These are phyloP conservation scores for Xyrauchen texanus DNA, from an alignment of 2,113 vertebrate genomes.

Conservation along the genomic window DNA sequence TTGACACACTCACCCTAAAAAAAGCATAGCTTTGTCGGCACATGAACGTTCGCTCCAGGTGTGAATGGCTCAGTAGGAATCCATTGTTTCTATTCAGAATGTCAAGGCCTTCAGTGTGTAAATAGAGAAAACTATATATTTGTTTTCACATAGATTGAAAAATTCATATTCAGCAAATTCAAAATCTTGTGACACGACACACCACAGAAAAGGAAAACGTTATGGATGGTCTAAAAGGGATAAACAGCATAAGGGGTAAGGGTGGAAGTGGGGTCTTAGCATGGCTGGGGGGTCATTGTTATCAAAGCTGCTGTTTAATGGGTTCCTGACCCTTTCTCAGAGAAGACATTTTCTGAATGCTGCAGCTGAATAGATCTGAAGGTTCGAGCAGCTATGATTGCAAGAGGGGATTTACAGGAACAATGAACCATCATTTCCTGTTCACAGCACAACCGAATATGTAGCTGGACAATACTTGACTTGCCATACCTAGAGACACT, in stretches of 20 bases:
- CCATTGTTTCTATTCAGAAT: too few species aligned
- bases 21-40: too few species aligned
- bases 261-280: slow-evolving; percentile 55
- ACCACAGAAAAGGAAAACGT: slow-evolving; percentile 39
- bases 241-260: slow-evolving; percentile 58
- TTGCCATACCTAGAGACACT: background rate
- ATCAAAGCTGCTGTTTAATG: slow-evolving; percentile 58
- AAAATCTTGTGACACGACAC: background rate
- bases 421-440: slow-evolving; percentile 47
- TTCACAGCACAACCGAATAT: background rate
- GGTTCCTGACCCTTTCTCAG: slow-evolving; percentile 57
- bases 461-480: slow-evolving; percentile 15
- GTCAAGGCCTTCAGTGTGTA: too few species aligned
- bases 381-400: slow-evolving; percentile 57
- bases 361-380: slow-evolving; percentile 48
- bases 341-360: slow-evolving; percentile 49
- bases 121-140: too few species aligned
- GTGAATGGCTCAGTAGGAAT: too few species aligned
- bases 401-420: slow-evolving; percentile 36
- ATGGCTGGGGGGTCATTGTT: slow-evolving; percentile 56
- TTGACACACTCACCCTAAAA: too few species aligned
- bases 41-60: too few species aligned
- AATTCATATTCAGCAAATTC: too few species aligned
- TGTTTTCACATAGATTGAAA: too few species aligned
- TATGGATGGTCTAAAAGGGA: slow-evolving; percentile 30